Base-by-base conservation (phyloP, 1,140 invertebrate genomes). In the Venustaconcha ellipsiformis region DNA sequence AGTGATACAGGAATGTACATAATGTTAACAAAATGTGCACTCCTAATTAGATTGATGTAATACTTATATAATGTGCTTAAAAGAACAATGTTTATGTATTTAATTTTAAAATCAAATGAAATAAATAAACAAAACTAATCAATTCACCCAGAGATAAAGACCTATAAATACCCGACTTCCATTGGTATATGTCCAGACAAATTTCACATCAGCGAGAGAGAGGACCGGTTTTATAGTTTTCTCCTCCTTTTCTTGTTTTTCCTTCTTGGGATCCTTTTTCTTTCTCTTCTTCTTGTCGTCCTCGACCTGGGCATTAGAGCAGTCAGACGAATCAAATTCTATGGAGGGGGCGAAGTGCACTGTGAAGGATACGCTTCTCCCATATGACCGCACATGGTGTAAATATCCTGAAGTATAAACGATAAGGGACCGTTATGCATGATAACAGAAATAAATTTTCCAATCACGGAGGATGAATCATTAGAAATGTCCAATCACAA, bases 311-410 rank as follows among this genome's bases (percentile, higher is more conserved):
- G 37, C 65, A 64, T 76, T 67, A 15, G 76, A 70, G 75, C 88
- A 89, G 59, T 85, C 83, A 4, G 78, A 73, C 20, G 84, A 80
- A 65, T 84, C 82, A 70, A 83, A 84, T 1, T 80, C 73, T 1
- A 67, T 57, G 2, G 83, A 69, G 0, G 87, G 84, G 12, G 86
- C 72, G 68, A 88, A 89, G 63, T 83, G 82, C 0, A 88, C 79
- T 1, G 86, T 87, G 30, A 78, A 87, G 2, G 89, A 89, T 8
- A 89, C 76, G 48, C 87, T 84, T 17, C 88, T 82, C 5, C 89
- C 89, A 66, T 88, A 86, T 8, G 89, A 88, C 20, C 88, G 77
- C 0, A 90, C 87, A 57, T 90, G 89, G 74, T 90, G 88, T 17
- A 90, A 72, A 63, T 88, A 86, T 30, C 85, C 87, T 88, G 70